Conservation (phyloP, 2,113 vertebrate genomes). For the Callorhinus ursinus region DNA sequence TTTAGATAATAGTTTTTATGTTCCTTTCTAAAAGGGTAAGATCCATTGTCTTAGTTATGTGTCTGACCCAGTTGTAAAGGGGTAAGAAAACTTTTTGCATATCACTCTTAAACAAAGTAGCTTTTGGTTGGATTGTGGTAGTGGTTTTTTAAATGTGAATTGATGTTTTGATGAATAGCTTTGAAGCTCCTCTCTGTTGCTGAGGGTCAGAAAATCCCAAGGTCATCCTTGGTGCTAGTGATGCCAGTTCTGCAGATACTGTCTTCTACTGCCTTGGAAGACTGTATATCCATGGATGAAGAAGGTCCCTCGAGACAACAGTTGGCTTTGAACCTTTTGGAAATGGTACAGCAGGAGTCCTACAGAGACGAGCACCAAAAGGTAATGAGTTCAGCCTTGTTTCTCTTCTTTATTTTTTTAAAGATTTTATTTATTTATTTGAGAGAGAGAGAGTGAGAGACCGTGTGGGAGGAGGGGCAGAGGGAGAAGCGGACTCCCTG, state of each 20-base stretch:
- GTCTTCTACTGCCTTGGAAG: constrained; percentile 88
- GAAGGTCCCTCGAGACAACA: constrained; percentile 86
- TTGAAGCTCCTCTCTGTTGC: constrained; percentile 86
- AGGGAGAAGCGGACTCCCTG: background rate
- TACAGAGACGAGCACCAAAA: constrained; percentile 52
- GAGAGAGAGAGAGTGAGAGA: background rate
- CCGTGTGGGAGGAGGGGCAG: no score
- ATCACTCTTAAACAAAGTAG: background rate
- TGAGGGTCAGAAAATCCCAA: constrained; percentile 78
- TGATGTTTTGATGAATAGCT: constrained; percentile 83
- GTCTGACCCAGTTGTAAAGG: background rate
- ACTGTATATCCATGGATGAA: constrained; percentile 84
- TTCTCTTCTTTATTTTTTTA: background rate
- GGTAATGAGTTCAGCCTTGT: constrained; percentile 73
- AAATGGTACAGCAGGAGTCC: constrained; percentile 79
- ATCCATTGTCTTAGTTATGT: background rate
- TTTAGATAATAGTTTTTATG: background rate
- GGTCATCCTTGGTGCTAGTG: constrained; percentile 86
- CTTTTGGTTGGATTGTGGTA: background rate
- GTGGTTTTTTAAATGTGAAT: constrained; percentile 30
- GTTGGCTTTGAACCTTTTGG: constrained; percentile 88
- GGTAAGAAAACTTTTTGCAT: background rate
- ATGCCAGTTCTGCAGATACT: constrained; percentile 94
- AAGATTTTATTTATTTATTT: background rate
- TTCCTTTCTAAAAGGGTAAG: background rate